Base-by-base conservation (phyloP, 2,113 vertebrate species). In the Pluvianellus socialis region DNA sequence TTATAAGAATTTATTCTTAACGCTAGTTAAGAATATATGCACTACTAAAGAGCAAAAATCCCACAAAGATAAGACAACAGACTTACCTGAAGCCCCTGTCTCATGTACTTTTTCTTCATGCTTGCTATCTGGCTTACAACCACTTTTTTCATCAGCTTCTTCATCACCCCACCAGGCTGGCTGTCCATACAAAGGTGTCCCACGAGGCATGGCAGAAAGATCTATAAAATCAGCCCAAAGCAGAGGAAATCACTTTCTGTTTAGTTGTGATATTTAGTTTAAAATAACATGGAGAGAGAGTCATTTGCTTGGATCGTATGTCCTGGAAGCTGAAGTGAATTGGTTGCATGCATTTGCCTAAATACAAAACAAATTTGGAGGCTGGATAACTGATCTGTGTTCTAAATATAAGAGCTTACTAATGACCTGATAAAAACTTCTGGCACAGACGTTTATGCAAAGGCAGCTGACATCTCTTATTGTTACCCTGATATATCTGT, bases 141-240 rank as follows among this genome's bases (percentile, higher is more conserved):
- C 98, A 97, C 98, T 98, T 96, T 99, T 98, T 70, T 99, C 99
- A 81, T 99, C 99, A 32, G 99, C 98, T 26, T 99, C 99, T 52
- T 98, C 99, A 45, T 99, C 99, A 52, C 99, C 99, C 99, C 99
- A 99, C 99, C 99, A 99, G 9, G 99, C 99, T 12, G 99, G 99
- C 86, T 99, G 99, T 12, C 99, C 99, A 63, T 99, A 99, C 63
- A 99, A 96, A 9, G 99, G 99, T 20, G 99, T 99, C 77, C 99
- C 99, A 73, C 99, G 99, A 83, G 99, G 99, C 96, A 99, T 85
- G 3, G 99, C 98, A 92, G 99, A 98, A 93, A 98, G 96, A 95
- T 99, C 99, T 96, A 90, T 14, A 91, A 96, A 76, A 79, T 52
- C 52, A 92, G 72, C 11, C 67, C 72, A 73, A 87, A 90, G 66